These are phyloP conservation scores for Pachypanchax playfairii DNA, from an alignment of 2,113 vertebrate genomes.

Conservation along the genomic window DNA sequence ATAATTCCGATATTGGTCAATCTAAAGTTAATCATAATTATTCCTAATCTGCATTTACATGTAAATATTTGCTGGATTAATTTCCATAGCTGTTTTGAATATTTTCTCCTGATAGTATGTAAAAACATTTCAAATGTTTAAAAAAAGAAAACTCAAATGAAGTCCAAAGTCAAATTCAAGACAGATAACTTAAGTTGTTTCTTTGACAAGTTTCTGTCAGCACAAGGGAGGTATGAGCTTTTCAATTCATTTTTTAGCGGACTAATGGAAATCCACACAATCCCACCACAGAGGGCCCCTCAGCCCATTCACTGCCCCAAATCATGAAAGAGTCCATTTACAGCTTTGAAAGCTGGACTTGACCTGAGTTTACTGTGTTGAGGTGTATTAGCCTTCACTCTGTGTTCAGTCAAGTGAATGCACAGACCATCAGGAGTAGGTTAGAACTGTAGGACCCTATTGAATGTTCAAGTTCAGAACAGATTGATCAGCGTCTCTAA, in stretches of 20 bases:
- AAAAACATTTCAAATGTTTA: too few relatives aligned
- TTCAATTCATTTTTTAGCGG: conserved; percentile 49
- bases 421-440: conserved; percentile 11
- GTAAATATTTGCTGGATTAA: too few relatives aligned
- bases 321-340: conserved; percentile 72
- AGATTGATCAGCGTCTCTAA: not conserved
- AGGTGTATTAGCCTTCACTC: conserved; percentile 45
- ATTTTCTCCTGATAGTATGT: too few relatives aligned
- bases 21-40: too few relatives aligned
- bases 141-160: not conserved
- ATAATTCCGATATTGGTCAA: too few relatives aligned
- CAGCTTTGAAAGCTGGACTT: conserved; percentile 47
- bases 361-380: conserved; percentile 70
- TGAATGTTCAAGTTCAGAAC: conserved; percentile 1
- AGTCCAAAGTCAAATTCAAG: not conserved
- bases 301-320: conserved; percentile 36
- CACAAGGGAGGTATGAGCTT: conserved; percentile 46
- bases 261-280: conserved; percentile 59
- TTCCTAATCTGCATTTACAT: too few relatives aligned
- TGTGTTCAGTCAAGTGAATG: conserved; percentile 23
- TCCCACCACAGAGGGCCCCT: conserved; percentile 43
- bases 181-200: too few relatives aligned
- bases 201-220: conserved; percentile 28
- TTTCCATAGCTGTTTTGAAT: too few relatives aligned
- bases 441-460: conserved; percentile 39